These are phyloP conservation scores for Ophioninae sp. DNA, from an alignment of 2,888 invertebrate species.

Conservation along the genomic window DNA sequence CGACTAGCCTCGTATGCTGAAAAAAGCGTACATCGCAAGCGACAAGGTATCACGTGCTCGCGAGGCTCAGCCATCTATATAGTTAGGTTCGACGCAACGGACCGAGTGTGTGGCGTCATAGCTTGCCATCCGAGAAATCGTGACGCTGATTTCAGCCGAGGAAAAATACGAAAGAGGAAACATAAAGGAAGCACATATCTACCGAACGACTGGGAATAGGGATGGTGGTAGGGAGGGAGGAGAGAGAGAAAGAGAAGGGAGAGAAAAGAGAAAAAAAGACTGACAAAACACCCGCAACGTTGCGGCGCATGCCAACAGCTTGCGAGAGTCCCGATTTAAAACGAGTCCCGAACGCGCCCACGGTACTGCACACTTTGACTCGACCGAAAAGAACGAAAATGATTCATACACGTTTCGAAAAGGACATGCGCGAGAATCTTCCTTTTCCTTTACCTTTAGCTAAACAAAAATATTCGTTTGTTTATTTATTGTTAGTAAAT, in stretches of 20 bases:
- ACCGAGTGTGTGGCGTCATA: conserved; percentile 58
- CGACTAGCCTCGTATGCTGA: conserved; percentile 9
- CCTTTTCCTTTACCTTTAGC: not conserved
- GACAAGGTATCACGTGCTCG: conserved; percentile 53
- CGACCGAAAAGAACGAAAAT: conserved; percentile 20
- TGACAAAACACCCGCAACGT: conserved; percentile 32
- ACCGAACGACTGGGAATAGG: conserved; percentile 45
- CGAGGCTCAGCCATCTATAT: conserved; percentile 25
- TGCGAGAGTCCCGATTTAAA: conserved; percentile 56
- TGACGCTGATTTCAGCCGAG: conserved; percentile 41
- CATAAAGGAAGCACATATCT: conserved; percentile 20
- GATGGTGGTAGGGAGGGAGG: conserved; percentile 30
- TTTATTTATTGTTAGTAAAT: not conserved
- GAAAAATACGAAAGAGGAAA: conserved; percentile 45
- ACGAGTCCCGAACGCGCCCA: conserved; percentile 47
- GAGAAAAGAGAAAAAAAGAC: conserved; percentile 7
- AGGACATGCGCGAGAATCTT: not conserved
- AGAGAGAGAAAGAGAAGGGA: conserved; percentile 10
- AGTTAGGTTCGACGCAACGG: conserved; percentile 55
- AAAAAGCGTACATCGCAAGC: conserved; percentile 14
- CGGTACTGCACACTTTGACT: conserved; percentile 21
- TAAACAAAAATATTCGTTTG: not conserved
- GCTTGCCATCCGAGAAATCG: conserved; percentile 55
- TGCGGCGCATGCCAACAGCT: conserved; percentile 45
- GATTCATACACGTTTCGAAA: conserved; percentile 26